phyloP scores from a whole-genome alignment of 2,113 vertebrate species.

The Cyanoramphus novaezelandiae region DNA sequence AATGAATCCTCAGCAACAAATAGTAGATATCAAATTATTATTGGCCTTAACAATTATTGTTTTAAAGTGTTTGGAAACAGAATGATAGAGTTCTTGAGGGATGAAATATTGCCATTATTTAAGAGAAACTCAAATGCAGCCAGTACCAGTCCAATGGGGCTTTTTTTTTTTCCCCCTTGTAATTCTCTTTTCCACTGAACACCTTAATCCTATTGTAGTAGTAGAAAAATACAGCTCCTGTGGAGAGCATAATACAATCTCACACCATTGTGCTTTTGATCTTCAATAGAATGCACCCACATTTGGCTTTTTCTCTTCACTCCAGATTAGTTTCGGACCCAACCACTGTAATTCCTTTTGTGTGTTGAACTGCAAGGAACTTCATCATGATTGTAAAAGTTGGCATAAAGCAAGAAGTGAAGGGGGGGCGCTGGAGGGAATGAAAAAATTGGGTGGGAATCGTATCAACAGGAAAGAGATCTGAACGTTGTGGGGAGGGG shows the following conservation, averaged over 20 bases:
- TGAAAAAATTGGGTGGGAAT: background rate
- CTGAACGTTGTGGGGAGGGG: background rate
- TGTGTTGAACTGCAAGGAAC: slow-evolving; percentile 24
- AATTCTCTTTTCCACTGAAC: slow-evolving; percentile 37
- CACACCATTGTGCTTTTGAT: slow-evolving; percentile 54
- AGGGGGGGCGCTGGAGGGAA: too few relatives aligned
- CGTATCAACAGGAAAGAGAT: background rate
- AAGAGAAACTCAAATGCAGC: background rate
- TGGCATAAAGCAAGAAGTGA: background rate
- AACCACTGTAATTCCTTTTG: slow-evolving; percentile 27
- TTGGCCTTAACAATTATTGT: background rate
- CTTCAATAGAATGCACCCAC: slow-evolving; percentile 32
- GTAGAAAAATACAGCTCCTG: slow-evolving; percentile 50
- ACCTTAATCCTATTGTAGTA: slow-evolving; percentile 56
- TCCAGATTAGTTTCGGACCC: slow-evolving; percentile 17
- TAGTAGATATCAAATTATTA: background rate
- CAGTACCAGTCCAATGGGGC: background rate
- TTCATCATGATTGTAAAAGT: background rate
- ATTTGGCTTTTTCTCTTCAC: slow-evolving; percentile 33
- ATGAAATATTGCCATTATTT: background rate
- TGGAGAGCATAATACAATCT: slow-evolving; percentile 56
- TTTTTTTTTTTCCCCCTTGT: background rate
- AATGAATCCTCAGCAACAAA: background rate
- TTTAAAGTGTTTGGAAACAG: background rate
- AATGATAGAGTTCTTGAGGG: background rate